Percentiles rank a stretch among this genome's conserved stretches.
Conservation (phyloP, 2,797 vertebrate species). For the Syngnathus acus region DNA sequence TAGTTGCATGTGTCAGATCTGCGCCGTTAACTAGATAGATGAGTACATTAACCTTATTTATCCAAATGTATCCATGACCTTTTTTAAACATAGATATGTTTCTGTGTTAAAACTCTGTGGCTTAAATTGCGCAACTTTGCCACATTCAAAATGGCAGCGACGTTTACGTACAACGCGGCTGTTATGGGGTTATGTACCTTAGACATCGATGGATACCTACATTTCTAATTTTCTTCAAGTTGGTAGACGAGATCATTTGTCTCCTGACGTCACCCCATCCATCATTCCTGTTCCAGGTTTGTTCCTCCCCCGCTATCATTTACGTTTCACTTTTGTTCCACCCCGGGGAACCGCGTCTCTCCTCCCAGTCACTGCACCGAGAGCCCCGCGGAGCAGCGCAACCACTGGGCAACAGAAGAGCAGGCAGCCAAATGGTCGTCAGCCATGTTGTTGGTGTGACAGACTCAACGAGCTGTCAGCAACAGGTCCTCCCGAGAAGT, state of each 20-base stretch:
- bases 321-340: slow-evolving; percentile 6
- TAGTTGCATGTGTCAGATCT: not conserved
- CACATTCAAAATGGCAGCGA: not conserved
- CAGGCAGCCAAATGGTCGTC: slow-evolving; percentile 39
- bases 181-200: no score
- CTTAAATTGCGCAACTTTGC: not conserved
- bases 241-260: not conserved
- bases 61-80: no score
- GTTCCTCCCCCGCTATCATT: slow-evolving; percentile 12
- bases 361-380: slow-evolving; percentile 33
- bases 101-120: no score
- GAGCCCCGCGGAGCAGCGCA: not conserved
- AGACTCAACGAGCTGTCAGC: slow-evolving; percentile 58
- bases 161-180: not conserved
- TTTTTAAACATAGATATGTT: no score
- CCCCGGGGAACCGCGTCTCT: slow-evolving; percentile 25
- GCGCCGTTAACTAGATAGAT: not conserved
- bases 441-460: slow-evolving; percentile 72
- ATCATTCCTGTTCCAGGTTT: not conserved
- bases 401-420: slow-evolving; percentile 26
- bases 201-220: no score
- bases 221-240: not conserved
- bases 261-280: no score
- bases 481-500: slow-evolving; percentile 52
- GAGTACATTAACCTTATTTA: no score